These are phyloP conservation scores for Oryzias melastigma DNA, from an alignment of 2,113 vertebrate genomes.

Conservation along the genomic window DNA sequence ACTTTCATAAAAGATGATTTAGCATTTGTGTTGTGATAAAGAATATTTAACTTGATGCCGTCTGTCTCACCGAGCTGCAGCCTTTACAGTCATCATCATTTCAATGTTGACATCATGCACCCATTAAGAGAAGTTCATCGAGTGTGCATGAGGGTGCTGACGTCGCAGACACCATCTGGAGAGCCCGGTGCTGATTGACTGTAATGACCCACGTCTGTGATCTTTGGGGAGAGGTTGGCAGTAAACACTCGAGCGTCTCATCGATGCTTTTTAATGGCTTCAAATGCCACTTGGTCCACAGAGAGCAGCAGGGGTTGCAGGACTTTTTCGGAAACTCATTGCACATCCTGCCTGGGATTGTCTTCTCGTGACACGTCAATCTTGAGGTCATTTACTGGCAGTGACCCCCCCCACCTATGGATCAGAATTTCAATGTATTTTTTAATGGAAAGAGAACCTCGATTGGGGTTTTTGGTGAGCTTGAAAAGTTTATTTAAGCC, in stretches of 20 bases:
- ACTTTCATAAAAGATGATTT: no score
- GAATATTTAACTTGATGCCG: no score
- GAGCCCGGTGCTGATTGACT: conserved; percentile 21
- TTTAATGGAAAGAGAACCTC: no score
- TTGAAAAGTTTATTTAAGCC: no score
- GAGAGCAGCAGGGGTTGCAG: neutral
- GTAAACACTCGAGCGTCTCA: conserved; percentile 38
- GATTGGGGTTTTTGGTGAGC: no score
- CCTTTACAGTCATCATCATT: no score
- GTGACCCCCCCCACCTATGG: no score
- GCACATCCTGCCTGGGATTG: no score
- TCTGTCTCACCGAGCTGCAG: no score
- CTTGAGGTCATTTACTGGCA: no score
- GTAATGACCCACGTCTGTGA: conserved; percentile 12
- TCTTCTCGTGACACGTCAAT: no score
- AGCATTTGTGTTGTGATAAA: no score
- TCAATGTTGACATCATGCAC: neutral
- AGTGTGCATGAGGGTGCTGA: conserved; percentile 12
- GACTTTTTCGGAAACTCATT: conserved; percentile 56
- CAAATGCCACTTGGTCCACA: conserved; percentile 35
- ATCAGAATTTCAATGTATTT: neutral
- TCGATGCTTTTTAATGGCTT: conserved; percentile 34
- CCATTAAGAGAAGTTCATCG: neutral
- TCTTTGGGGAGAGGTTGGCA: conserved; percentile 9
- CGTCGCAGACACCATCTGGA: conserved; percentile 32